Evolutionary conservation across 1,140 invertebrate species (phyloP), one percentile per base, ranked within the genome.

Genomic region (Zaprionus ghesquierei): DNA sequence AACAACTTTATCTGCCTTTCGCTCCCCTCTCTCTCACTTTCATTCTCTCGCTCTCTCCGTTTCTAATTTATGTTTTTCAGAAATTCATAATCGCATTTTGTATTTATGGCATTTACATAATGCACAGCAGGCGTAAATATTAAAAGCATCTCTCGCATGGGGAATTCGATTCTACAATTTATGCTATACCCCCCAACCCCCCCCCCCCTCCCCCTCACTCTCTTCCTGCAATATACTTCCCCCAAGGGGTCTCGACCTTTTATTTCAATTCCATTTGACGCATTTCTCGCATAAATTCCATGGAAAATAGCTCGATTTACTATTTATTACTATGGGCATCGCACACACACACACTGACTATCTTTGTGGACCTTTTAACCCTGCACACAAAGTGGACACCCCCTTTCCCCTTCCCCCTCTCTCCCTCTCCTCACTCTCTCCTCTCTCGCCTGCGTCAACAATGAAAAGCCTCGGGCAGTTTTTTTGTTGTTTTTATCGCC

Each of bases 241-340:
- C 13, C 23, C 12, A 49, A 8, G 27, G 49, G 1, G 5, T n/a
- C n/a, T n/a, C 33, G 33, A 63, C 44, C 62, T 61, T 65, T 68
- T 59, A 68, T 63, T 74, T 78, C 55, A 53, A 59, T 66, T 77
- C 58, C 58, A 62, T 58, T 81, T 66, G 64, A 66, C 41, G 55
- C 59, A 69, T 79, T 61, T 54, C 62, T 41, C 63, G 55, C 80
- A 80, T 86, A 80, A 85, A 84, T 80, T 84, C 59, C 73, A 69
- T 74, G 74, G 79, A 74, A 86, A 86, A 85, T 77, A 77, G 69
- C 77, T 69, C 65, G 74, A 81, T 81, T 86, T 80, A 81, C 81
- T 85, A 85, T 84, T 86, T 84, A 84, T 85, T 69, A 51, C 56
- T 53, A 23, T 18, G 31, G 31, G 8, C 56, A 10, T 23, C 18